Percentiles rank a stretch among this genome's conserved stretches.
Conservation (phyloP, 2,113 vertebrate genomes). For the Zosterops lateralis region DNA sequence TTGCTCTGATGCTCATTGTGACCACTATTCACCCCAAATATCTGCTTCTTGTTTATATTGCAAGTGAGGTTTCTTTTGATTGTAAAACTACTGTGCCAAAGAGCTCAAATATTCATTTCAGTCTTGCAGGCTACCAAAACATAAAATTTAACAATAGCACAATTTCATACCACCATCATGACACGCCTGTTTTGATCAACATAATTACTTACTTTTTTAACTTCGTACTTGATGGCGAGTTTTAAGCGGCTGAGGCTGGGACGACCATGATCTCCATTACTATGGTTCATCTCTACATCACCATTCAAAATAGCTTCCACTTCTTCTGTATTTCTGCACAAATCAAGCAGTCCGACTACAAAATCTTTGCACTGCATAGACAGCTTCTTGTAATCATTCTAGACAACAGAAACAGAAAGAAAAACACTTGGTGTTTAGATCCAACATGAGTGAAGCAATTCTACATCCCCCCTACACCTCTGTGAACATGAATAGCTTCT, state of each 20-base stretch:
- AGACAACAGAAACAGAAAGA: conserved; percentile 21
- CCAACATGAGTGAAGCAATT: neutral
- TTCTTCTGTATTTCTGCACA: conserved; percentile 94
- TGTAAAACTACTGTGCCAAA: neutral
- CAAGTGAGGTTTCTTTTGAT: neutral
- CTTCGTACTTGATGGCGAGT: conserved; percentile 94
- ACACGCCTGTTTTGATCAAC: neutral
- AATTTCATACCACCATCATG: neutral
- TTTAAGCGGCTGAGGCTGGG: conserved; percentile 91
- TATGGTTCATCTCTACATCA: conserved; percentile 73
- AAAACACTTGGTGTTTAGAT: neutral
- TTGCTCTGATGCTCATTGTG: neutral
- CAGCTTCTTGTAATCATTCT: conserved; percentile 96
- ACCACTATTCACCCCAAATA: neutral
- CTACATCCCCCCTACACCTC: neutral
- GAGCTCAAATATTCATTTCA: neutral
- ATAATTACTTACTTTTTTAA: conserved; percentile 87
- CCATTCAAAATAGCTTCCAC: conserved; percentile 93
- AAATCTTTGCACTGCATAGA: conserved; percentile 98
- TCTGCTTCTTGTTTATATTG: neutral
- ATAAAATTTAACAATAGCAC: neutral
- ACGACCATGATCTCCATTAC: conserved; percentile 64
- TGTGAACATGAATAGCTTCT: neutral
- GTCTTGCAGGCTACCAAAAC: neutral
- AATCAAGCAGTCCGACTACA: conserved; percentile 92